These are phyloP conservation scores for Camponotus floridanus DNA, from an alignment of 1,140 invertebrate species.

Conservation along the genomic window DNA sequence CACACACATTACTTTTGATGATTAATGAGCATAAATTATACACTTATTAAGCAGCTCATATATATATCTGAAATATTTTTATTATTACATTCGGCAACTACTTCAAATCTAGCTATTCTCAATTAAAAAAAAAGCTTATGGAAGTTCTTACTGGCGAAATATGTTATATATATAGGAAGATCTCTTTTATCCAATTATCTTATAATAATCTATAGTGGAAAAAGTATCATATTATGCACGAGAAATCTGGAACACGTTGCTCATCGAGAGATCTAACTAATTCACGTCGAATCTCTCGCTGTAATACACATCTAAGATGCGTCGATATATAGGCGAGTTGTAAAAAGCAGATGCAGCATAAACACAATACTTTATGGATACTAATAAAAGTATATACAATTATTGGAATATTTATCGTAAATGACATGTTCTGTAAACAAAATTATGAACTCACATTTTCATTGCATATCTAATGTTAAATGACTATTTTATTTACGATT, in stretches of 20 bases:
- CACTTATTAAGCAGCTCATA: conserved; percentile 20
- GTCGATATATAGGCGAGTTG: conserved; percentile 51
- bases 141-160: conserved; percentile 54
- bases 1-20: conserved; percentile 9
- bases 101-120: conserved; percentile 28
- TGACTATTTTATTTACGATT: not conserved
- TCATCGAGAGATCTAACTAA: conserved; percentile 37
- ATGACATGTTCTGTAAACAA: conserved; percentile 59
- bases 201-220: conserved; percentile 55
- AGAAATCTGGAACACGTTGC: conserved; percentile 69
- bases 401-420: conserved; percentile 65
- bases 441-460: conserved; percentile 38
- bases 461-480: conserved; percentile 53
- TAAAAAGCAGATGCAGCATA: conserved; percentile 68
- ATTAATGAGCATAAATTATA: conserved; percentile 26
- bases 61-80: conserved; percentile 30
- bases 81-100: conserved; percentile 44
- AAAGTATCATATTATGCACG: conserved; percentile 56
- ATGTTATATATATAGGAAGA: conserved; percentile 52
- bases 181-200: conserved; percentile 54
- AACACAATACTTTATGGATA: conserved; percentile 63
- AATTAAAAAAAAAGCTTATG: conserved; percentile 35
- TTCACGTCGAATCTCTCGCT: conserved; percentile 27
- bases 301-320: conserved; percentile 43
- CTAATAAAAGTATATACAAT: conserved; percentile 70